Evolutionary conservation across 2,113 vertebrate species (phyloP).

Genomic region (Cygnus buccinator): DNA sequence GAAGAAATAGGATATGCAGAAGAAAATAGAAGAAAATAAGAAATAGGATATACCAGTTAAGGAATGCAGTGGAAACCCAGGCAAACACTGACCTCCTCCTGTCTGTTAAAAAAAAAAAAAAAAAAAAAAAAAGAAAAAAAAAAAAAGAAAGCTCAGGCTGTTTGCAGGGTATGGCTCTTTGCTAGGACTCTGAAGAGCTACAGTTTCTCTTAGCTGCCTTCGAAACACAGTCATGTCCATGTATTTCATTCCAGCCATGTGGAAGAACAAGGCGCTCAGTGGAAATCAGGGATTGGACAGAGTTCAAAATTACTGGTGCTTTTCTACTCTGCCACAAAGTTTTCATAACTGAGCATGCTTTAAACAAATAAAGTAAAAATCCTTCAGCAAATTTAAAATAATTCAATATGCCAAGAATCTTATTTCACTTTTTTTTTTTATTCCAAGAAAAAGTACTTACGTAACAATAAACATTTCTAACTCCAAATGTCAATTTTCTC

Average conservation of each 20-base stretch:
- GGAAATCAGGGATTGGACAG: conserved; percentile 2
- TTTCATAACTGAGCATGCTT: conserved; percentile 36
- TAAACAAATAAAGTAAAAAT: neutral
- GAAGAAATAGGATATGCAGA: neutral
- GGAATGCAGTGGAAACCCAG: neutral
- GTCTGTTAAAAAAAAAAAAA: neutral
- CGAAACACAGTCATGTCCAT: neutral
- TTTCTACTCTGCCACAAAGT: conserved; percentile 50
- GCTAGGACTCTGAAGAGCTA: neutral
- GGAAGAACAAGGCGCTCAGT: neutral
- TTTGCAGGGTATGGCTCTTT: neutral
- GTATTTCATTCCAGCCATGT: neutral
- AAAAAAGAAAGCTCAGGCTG: neutral
- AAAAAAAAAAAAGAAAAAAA: too few species aligned
- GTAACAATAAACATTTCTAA: conserved; percentile 48
- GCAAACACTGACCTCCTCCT: neutral
- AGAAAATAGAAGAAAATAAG: neutral
- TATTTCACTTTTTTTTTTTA: conserved; percentile 32
- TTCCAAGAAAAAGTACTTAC: conserved; percentile 48
- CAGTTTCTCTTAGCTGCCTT: neutral
- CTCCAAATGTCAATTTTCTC: conserved; percentile 12
- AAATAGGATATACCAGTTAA: neutral
- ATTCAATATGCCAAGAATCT: conserved; percentile 54
- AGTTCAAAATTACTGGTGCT: conserved; percentile 25
- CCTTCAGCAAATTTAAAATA: conserved; percentile 57